Evolutionary conservation across 2,888 invertebrate genomes (phyloP), one percentile per base, ranked within the genome.

Genomic region (Amphimallon solstitiale): DNA sequence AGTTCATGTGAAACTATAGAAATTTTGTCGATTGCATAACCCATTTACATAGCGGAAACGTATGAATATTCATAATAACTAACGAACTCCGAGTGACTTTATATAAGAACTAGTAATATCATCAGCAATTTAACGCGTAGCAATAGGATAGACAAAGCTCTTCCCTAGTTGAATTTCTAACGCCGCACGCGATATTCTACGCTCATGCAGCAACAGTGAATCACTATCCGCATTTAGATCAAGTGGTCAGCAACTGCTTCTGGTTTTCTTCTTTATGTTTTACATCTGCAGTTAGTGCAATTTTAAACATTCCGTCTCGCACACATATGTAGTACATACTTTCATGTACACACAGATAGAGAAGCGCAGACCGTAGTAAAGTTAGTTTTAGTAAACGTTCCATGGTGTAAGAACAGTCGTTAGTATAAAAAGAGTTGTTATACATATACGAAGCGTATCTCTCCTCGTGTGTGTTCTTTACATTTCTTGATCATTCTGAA

Each of bases 161-260:
- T 23, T 7, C 23, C 21, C 37, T 29, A 12, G 40, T 52, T 35
- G 52, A 54, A 23, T 45, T 54, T 43, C 51, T 52, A 63, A 43
- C 63, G 43, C 48, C 61, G 40, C 17, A 61, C 48, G 46, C 49
- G 7, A 21, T 14, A 10, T n/a, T 2, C 21, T 21, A 38, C 21
- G 38, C 21, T 21, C 35, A 38, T 40, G 9, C 40, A 12, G 9
- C 40, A 12, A 40, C 38, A 48, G 56, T 66, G 66, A 66, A 66
- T 66, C 66, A 66, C 61, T 63, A 63, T 66, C 66, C 61, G 45
- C 56, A 66, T 66, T 66, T 66, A 66, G 66, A 66, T 66, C 66
- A 63, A 66, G 66, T 66, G 66, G 66, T 66, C 66, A 66, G 61
- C 66, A 63, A 66, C 66, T 56, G 66, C 66, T 62, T 66, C 66